Base-by-base conservation (phyloP, 2,797 vertebrate genomes). In the Channa striata region DNA sequence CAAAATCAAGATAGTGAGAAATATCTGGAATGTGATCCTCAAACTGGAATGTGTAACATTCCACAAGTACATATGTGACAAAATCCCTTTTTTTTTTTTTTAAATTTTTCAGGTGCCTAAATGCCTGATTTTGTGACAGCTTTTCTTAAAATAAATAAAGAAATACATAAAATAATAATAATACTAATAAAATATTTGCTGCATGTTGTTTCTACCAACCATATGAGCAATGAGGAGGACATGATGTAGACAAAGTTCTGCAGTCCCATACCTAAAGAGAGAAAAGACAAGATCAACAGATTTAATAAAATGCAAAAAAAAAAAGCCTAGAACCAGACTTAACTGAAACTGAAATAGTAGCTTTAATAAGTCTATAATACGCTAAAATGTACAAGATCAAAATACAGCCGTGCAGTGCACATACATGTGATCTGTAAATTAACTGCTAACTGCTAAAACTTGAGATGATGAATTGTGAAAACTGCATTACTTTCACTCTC, bases 211-310 rank as follows among this genome's bases (percentile, higher is more conserved):
- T 76, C 11, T 37, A 94, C 97, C 93, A 88, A 99, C 98, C 95
- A 99, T 84, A 42, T 95, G 90, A 85, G 96, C 95, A 14, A 96
- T 85, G n/a, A 98, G 76, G 51, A 85, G 59, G 33, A 96, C 90
- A 0, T 99, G 97, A 81, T 98, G 96, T n/a, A 96, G 93, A 65
- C 97, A 98, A 50, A 99, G 93, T 61, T 99, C 96, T 52, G 97
- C 96, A 51, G 95, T 95, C 65, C 96, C 97, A 23, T 96, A 99
- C 44, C 97, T 99, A 87, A 10, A 52, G 23, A 49, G 81, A 19
- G 4, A 87, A 30, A 54, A 44, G 11, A 50, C 1, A n/a, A 53
- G 46, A n/a, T 30, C 11, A 49, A 0, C 37, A 19, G 11, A 56
- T 43, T 53, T 17, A 60, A 49, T 36, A 34, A 10, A 8, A 8